Evolutionary conservation across 1,140 invertebrate species (phyloP).

Genomic region (Venustaconcha ellipsiformis): DNA sequence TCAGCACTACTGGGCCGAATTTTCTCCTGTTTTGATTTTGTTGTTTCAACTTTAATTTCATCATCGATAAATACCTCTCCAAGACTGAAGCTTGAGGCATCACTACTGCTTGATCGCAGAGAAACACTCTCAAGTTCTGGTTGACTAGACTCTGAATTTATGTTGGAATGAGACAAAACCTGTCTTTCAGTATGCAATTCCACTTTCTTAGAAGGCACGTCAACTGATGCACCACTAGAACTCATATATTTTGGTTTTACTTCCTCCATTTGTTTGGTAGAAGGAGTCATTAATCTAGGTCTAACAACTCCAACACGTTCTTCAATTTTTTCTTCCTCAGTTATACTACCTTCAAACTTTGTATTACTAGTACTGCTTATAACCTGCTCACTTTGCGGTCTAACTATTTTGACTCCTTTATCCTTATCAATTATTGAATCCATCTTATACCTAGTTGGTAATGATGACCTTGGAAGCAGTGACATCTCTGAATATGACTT

Average conservation of each 20-base stretch:
- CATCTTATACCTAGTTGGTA: conserved; percentile 22
- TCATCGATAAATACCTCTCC: conserved; percentile 34
- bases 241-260: no score
- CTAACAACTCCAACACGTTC: not conserved
- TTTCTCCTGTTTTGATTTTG: no score
- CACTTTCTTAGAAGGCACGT: no score
- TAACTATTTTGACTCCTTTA: conserved; percentile 22
- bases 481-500: not conserved
- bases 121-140: conserved; percentile 14
- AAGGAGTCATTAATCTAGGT: no score
- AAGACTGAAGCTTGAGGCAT: conserved; percentile 32
- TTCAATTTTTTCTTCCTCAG: conserved; percentile 4
- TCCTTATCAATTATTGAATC: conserved; percentile 33
- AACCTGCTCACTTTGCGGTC: conserved; percentile 31
- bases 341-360: conserved; percentile 20
- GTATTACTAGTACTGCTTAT: conserved; percentile 32
- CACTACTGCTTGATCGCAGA: conserved; percentile 17
- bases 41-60: conserved; percentile 12
- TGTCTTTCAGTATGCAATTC: no score
- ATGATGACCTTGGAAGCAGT: conserved; percentile 1
- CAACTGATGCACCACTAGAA: no score
- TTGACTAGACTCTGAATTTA: conserved; percentile 15
- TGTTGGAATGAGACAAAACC: no score
- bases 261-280: no score
- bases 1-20: no score